Percentiles rank a stretch among this genome's conserved stretches.
Evolutionary conservation across 2,797 vertebrate genomes (phyloP).

Genomic region (Pyrocephalus nanus): DNA sequence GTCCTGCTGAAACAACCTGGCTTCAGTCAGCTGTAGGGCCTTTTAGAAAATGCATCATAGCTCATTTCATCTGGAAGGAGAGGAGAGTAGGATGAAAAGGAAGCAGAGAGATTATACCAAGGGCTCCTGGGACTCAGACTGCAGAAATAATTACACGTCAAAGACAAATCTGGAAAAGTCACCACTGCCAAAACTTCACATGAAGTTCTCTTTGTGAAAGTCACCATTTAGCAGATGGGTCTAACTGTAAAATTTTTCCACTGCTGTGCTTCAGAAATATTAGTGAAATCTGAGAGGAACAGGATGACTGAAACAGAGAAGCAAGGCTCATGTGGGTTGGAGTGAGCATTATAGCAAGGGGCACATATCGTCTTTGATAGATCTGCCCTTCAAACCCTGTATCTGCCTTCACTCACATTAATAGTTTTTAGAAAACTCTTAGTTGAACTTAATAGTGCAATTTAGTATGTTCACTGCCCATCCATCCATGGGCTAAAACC

Average conservation of each 20-base stretch:
- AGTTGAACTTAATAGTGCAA: neutral
- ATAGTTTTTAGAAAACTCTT: neutral
- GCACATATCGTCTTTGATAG: neutral
- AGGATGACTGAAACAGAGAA: neutral
- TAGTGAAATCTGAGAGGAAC: neutral
- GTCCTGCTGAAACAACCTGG: neutral
- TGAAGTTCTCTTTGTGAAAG: neutral
- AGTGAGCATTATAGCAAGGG: neutral
- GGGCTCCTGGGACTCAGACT: neutral
- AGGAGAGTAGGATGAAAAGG: neutral
- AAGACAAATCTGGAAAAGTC: neutral
- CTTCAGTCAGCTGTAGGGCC: neutral
- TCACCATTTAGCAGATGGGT: neutral
- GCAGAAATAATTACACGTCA: neutral
- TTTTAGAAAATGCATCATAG: neutral
- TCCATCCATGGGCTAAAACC: neutral
- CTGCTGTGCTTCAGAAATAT: neutral
- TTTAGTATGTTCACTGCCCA: neutral
- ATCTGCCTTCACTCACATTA: neutral
- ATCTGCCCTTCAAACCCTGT: neutral
- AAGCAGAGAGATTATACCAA: neutral
- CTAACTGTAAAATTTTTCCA: neutral
- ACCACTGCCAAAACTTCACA: neutral
- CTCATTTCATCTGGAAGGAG: neutral
- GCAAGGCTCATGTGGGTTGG: neutral